Conservation (phyloP, 2,888 invertebrate species). For the Leptura quadrifasciata region DNA sequence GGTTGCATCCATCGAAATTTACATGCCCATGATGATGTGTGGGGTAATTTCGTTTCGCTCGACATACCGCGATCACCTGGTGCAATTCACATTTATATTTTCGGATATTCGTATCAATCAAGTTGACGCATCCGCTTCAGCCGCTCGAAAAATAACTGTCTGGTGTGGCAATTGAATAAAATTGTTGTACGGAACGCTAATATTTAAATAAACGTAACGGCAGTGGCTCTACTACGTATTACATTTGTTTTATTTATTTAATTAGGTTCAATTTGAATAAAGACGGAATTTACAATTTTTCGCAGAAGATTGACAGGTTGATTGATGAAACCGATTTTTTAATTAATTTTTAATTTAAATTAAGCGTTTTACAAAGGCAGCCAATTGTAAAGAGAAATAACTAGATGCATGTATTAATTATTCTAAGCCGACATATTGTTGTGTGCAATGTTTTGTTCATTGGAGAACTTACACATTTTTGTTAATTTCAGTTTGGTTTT, state of each 20-base stretch:
- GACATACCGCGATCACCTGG: constrained; percentile 15
- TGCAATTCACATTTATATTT: constrained; percentile 26
- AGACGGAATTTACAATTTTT: not conserved
- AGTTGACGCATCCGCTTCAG: constrained; percentile 11
- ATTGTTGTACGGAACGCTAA: constrained; percentile 4
- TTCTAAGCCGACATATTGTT: not conserved
- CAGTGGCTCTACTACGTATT: not conserved
- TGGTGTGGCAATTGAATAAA: constrained; percentile 17
- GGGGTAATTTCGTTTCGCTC: not conserved
- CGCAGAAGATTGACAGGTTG: not conserved
- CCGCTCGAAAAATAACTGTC: constrained; percentile 21
- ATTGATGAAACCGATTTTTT: constrained; percentile 4
- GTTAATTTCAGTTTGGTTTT: no score
- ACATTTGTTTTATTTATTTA: not conserved
- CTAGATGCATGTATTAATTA: not conserved
- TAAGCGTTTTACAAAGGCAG: constrained; percentile 1
- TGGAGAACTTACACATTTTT: no score
- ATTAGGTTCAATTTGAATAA: not conserved
- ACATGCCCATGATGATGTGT: not conserved
- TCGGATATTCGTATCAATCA: constrained; percentile 25
- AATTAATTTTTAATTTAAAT: constrained; percentile 7
- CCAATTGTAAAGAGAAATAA: not conserved
- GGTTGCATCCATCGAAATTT: not conserved
- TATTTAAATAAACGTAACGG: not conserved
- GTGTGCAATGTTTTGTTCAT: not conserved